Evolutionary conservation across 30 jellyfish, hydroid and myxozoan species (phyloP), one percentile per base, ranked within the genome.

Genomic region (Euphysa ruthae): DNA sequence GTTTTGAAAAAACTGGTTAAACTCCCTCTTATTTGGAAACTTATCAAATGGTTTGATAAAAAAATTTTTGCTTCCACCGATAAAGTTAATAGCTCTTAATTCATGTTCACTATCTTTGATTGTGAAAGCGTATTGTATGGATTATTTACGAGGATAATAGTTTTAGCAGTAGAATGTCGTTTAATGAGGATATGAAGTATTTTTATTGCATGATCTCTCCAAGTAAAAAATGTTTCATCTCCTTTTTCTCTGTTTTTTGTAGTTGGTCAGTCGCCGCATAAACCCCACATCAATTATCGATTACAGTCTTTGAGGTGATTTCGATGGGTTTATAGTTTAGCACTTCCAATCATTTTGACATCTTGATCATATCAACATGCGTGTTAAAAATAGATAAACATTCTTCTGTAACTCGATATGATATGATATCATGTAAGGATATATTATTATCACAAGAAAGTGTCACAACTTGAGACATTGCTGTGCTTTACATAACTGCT

Each of bases 101-200:
- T n/a, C n/a, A n/a, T n/a, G n/a, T n/a, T n/a, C n/a, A n/a, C n/a
- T n/a, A n/a, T n/a, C n/a, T n/a, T n/a, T n/a, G n/a, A n/a, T n/a
- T n/a, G n/a, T n/a, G n/a, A 43, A 49, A 43, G 54, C 1, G 50
- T 54, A 71, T 42, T 71, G 50, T 66, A 66, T 23, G 79, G 79
- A 66, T 66, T 71, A 35, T 66, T 66, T 44, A 66, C 72, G 76
- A 66, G 79, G 72, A 66, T 66, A 54, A 66, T 66, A 32, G 75
- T 66, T 20, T 35, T 66, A 43, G 79, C 79, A 31, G 4, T 63
- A 0, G 26, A 52, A 44, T 68, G 73, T 35, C 81, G 33, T 68
- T 55, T 23, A 23, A 58, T 58, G 71, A 58, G 25, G 6, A 58
- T 22, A 19, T 13, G 18, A 58, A 58, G 18, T 58, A 58, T 58